Percentiles rank a stretch among this genome's conserved stretches.
phyloP scores from a whole-genome alignment of 2,797 vertebrate genomes.

The Cyclopterus lumpus region DNA sequence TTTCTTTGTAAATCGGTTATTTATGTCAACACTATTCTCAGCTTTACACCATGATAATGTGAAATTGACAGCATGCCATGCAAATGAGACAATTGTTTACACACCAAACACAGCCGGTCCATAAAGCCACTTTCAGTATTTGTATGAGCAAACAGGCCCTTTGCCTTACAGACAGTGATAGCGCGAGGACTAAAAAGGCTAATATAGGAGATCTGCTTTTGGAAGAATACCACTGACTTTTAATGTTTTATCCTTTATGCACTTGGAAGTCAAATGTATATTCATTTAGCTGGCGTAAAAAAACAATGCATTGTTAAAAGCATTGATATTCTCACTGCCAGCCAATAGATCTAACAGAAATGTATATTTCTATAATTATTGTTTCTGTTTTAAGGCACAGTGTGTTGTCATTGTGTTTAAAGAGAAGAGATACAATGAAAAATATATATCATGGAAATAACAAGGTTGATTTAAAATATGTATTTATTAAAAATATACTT shows the following conservation, averaged over 20 bases:
- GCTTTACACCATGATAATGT: conserved; percentile 16
- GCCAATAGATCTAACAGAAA: background rate
- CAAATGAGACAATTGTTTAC: conserved; percentile 78
- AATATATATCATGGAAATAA: background rate
- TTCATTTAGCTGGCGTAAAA: background rate
- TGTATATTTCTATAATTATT: background rate
- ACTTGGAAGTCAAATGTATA: background rate
- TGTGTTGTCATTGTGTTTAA: background rate
- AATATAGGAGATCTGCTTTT: conserved; percentile 14
- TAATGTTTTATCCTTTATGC: background rate
- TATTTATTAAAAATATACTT: conserved; percentile 77
- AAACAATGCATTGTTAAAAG: background rate
- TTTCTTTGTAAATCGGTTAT: background rate
- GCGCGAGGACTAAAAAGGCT: conserved; percentile 40
- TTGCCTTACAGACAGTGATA: conserved; percentile 78
- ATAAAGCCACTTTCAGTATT: conserved; percentile 85
- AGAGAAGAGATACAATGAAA: background rate
- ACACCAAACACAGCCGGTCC: conserved; percentile 83
- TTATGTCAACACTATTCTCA: background rate
- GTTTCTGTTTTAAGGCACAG: background rate
- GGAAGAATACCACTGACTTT: background rate
- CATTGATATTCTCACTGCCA: background rate
- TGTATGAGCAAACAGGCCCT: conserved; percentile 84
- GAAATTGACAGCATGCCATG: conserved; percentile 62
- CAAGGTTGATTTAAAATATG: conserved; percentile 41